These are phyloP conservation scores for Amiota communis DNA, from an alignment of 2,888 invertebrate genomes.

Conservation along the genomic window DNA sequence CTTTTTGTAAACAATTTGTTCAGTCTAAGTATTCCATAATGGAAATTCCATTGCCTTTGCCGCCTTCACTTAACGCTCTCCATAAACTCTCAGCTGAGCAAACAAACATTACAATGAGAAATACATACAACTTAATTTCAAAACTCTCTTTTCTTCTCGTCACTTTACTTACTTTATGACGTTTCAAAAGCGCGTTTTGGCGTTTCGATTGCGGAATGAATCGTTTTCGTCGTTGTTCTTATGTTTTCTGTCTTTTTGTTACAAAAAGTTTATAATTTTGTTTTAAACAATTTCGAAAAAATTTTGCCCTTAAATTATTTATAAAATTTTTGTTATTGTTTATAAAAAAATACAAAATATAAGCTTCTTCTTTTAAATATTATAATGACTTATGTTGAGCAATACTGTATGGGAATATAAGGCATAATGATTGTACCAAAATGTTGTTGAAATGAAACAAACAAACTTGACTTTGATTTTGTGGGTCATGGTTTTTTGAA, in stretches of 20 bases:
- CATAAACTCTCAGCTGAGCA: not conserved
- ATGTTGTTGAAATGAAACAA: too few species aligned
- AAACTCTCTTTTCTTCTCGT: not conserved
- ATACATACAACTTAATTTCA: too few species aligned
- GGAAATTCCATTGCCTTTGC: not conserved
- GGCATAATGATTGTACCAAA: not conserved
- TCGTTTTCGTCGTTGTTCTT: slow-evolving; percentile 40
- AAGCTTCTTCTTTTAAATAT: not conserved
- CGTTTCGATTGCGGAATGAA: not conserved
- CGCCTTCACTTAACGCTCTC: not conserved
- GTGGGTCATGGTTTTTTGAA: not conserved
- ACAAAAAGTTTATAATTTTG: slow-evolving; percentile 66
- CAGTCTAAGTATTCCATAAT: too few species aligned
- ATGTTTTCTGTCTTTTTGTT: slow-evolving; percentile 61
- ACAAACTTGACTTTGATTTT: slow-evolving; percentile 8
- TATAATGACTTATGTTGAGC: not conserved
- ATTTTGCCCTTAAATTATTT: not conserved
- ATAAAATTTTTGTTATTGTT: not conserved
- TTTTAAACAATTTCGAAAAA: slow-evolving; percentile 50
- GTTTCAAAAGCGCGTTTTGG: not conserved
- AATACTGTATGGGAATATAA: not conserved
- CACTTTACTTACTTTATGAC: not conserved
- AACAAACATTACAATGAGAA: too few species aligned
- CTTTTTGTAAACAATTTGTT: too few species aligned
- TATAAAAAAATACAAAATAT: slow-evolving; percentile 12